Evolutionary conservation across 2,113 vertebrate species (phyloP).

Genomic region (Lutjanus erythropterus): DNA sequence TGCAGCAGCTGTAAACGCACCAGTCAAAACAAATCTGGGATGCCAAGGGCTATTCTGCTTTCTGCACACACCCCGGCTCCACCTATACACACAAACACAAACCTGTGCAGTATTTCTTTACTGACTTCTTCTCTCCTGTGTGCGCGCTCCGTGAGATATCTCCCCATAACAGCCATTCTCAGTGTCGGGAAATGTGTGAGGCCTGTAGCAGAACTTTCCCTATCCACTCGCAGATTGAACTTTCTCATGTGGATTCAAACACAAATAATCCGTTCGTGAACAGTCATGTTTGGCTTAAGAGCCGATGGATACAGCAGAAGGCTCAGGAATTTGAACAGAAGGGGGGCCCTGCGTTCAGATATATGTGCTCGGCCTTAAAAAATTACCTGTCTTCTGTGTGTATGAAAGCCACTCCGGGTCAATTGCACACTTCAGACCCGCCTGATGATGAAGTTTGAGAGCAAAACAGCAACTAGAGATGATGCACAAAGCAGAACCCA

Average conservation of each 20-base stretch:
- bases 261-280: constrained; percentile 69
- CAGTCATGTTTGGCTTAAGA: constrained; percentile 69
- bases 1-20: constrained; percentile 78
- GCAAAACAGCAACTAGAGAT: constrained; percentile 46
- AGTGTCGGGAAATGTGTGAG: not conserved
- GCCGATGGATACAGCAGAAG: constrained; percentile 61
- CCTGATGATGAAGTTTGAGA: constrained; percentile 48
- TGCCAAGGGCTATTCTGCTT: constrained; percentile 79
- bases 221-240: constrained; percentile 33
- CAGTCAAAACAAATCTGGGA: constrained; percentile 78
- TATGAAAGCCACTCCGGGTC: constrained; percentile 33
- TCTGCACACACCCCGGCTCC: constrained; percentile 65
- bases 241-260: constrained; percentile 66
- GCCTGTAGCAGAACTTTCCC: constrained; percentile 39
- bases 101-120: constrained; percentile 47
- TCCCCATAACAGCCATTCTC: not conserved
- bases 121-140: constrained; percentile 11
- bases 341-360: constrained; percentile 20
- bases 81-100: constrained; percentile 77
- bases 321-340: constrained; percentile 53
- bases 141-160: not conserved
- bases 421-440: constrained; percentile 23
- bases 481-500: constrained; percentile 61
- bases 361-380: constrained; percentile 23
- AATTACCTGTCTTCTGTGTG: constrained; percentile 12